Evolutionary conservation across 2,797 vertebrate genomes (phyloP).

Genomic region (Tiaroga cobitis): DNA sequence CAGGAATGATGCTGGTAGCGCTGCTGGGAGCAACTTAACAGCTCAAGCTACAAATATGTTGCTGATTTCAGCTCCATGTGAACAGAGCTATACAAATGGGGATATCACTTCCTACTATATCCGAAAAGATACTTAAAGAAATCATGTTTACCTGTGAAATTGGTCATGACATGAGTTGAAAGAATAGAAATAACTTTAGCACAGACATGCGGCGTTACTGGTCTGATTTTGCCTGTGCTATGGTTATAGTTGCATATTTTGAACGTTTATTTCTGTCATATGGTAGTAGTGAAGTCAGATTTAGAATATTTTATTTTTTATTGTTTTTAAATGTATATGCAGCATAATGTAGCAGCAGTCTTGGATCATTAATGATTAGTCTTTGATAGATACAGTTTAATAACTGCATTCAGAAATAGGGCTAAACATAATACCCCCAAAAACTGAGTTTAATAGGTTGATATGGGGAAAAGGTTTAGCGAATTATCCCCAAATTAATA

Average conservation of each 20-base stretch:
- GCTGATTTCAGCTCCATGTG: slow-evolving; percentile 7
- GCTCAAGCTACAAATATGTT: not conserved
- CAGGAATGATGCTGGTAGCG: not conserved
- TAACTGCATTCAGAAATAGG: not conserved
- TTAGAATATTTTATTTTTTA: not conserved
- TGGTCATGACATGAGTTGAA: not conserved
- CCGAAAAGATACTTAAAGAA: not conserved
- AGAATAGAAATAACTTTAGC: not conserved
- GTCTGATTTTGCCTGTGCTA: not conserved
- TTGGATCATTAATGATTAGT: not conserved
- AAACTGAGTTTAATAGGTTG: not conserved
- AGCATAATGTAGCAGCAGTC: not conserved
- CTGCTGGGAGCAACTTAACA: not conserved
- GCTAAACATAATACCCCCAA: not conserved
- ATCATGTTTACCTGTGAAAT: not conserved
- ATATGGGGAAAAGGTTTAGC: not conserved
- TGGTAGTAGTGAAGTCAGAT: not conserved
- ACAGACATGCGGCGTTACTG: not conserved
- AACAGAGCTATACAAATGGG: not conserved
- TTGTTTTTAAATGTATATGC: not conserved
- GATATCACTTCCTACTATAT: not conserved
- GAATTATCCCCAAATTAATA: not conserved
- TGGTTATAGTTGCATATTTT: not conserved
- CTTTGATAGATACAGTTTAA: not conserved
- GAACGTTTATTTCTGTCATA: not conserved